Conservation (phyloP, 2,113 vertebrate genomes). For the Myrmecophaga tridactyla region DNA sequence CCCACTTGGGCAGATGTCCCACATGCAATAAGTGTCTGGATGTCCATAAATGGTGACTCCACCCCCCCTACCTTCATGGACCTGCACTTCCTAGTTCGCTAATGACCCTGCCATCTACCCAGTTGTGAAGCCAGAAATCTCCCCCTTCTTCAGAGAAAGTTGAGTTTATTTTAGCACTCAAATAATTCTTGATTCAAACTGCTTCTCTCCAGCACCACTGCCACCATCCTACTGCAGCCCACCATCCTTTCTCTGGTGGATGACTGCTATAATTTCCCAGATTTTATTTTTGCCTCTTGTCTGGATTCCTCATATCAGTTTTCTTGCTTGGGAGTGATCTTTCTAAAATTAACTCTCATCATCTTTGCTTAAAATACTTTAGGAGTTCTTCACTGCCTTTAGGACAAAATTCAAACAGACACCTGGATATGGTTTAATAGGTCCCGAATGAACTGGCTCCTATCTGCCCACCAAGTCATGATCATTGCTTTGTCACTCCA, state of each 20-base stretch:
- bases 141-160: not conserved
- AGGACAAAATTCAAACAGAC: not conserved
- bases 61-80: no score
- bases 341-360: constrained; percentile 23
- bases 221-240: not conserved
- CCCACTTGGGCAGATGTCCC: not conserved
- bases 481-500: not conserved
- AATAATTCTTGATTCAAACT: not conserved
- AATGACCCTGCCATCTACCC: rapidly evolving
- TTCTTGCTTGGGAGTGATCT: not conserved
- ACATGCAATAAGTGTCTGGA: not conserved
- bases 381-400: not conserved
- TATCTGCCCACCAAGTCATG: not conserved
- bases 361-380: not conserved
- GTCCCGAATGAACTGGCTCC: not conserved
- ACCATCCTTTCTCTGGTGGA: not conserved
- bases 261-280: not conserved
- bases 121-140: not conserved
- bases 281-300: not conserved
- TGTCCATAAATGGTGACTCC: not conserved
- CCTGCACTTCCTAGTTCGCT: rapidly evolving
- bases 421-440: not conserved
- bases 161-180: not conserved
- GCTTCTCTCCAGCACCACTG: not conserved
- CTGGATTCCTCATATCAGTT: not conserved